Conservation (phyloP, 2,888 invertebrate species). For the Biston betularia region DNA sequence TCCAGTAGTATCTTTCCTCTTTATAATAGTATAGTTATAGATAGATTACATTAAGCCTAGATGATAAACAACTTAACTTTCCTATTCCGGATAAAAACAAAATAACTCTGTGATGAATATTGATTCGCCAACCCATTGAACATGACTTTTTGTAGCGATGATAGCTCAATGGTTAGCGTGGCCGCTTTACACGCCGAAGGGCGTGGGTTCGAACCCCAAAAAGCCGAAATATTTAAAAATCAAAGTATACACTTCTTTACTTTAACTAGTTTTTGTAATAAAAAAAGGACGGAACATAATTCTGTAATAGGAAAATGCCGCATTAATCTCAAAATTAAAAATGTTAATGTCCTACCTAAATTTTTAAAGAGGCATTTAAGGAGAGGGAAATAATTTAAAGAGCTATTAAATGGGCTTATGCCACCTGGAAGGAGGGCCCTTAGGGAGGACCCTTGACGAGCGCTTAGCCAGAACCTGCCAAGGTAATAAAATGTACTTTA, state of each 20-base stretch:
- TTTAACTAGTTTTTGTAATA: neutral
- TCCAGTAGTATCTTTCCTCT: too few relatives aligned
- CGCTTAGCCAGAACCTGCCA: slow-evolving; percentile 5
- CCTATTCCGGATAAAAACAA: too few relatives aligned
- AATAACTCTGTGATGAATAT: too few relatives aligned
- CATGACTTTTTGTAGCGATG: too few relatives aligned
- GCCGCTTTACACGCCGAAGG: too few relatives aligned
- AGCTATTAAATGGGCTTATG: slow-evolving; percentile 36
- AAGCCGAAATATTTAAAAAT: too few relatives aligned
- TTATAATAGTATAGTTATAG: too few relatives aligned
- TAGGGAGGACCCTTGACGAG: slow-evolving; percentile 1
- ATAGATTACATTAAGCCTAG: too few relatives aligned
- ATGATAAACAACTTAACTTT: too few relatives aligned
- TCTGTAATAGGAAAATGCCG: slow-evolving; percentile 14
- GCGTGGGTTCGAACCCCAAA: too few relatives aligned
- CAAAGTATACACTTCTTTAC: neutral
- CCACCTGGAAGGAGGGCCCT: slow-evolving; percentile 25
- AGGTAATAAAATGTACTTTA: slow-evolving; percentile 2
- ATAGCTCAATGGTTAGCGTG: too few relatives aligned
- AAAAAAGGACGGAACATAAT: slow-evolving; percentile 1
- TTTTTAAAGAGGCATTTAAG: slow-evolving; percentile 38
- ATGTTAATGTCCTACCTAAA: slow-evolving; percentile 33
- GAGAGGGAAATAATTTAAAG: slow-evolving; percentile 35
- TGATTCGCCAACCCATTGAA: too few relatives aligned
- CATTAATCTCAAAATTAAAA: slow-evolving; percentile 35